These are phyloP conservation scores for Heliconius melpomene DNA, from an alignment of 1,140 invertebrate genomes.

Conservation along the genomic window DNA sequence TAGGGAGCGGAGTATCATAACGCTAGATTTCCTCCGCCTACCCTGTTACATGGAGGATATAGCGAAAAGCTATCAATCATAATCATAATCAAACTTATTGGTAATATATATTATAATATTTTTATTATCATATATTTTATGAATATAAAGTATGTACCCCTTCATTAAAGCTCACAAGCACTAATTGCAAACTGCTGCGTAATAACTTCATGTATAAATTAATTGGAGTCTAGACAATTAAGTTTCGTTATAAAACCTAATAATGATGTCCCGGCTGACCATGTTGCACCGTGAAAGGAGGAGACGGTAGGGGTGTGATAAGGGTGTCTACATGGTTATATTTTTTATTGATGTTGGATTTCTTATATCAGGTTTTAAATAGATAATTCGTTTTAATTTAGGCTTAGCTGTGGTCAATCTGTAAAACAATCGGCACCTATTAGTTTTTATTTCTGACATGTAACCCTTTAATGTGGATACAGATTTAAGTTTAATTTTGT, in stretches of 20 bases:
- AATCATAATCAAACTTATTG: too few relatives aligned
- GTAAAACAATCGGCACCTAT: too few relatives aligned
- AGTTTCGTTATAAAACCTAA: slow-evolving; percentile 3
- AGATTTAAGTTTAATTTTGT: too few relatives aligned
- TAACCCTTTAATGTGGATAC: too few relatives aligned
- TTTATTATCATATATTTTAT: too few relatives aligned
- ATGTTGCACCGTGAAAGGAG: neutral
- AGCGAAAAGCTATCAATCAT: neutral
- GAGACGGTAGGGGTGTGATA: neutral
- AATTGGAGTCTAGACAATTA: slow-evolving; percentile 7
- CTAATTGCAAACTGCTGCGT: neutral
- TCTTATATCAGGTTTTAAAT: too few relatives aligned
- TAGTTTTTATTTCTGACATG: too few relatives aligned
- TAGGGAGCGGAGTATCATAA: neutral
- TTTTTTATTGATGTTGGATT: too few relatives aligned
- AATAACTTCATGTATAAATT: neutral
- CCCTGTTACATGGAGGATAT: neutral
- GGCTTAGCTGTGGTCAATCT: too few relatives aligned
- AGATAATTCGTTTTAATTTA: too few relatives aligned
- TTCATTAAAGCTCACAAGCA: neutral
- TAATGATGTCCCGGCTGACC: neutral
- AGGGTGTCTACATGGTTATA: neutral
- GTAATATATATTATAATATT: too few relatives aligned
- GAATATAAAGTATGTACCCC: neutral
- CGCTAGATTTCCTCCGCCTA: neutral